These are phyloP conservation scores for Helostoma temminkii DNA, from an alignment of 2,797 vertebrate genomes.

Conservation along the genomic window DNA sequence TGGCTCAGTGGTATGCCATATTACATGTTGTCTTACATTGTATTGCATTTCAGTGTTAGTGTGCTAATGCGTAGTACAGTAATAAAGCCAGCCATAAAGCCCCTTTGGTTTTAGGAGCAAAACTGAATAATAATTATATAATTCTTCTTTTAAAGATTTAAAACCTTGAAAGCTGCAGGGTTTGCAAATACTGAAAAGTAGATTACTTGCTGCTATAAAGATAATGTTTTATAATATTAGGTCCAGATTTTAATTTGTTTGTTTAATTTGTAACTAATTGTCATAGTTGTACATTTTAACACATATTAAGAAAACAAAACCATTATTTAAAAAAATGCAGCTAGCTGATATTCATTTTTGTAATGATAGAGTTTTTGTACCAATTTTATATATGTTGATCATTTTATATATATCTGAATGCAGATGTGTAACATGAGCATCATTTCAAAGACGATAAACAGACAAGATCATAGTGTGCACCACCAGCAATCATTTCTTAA, in stretches of 20 bases:
- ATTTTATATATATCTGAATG: background rate
- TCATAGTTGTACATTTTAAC: background rate
- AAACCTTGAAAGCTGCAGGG: slow-evolving; percentile 2
- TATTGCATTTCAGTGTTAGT: slow-evolving; percentile 17
- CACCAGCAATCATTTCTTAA: too few relatives aligned
- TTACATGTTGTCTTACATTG: background rate
- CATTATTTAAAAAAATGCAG: slow-evolving; percentile 6
- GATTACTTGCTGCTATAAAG: slow-evolving; percentile 10
- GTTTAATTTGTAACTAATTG: too few relatives aligned
- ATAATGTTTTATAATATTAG: too few relatives aligned
- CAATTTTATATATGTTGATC: slow-evolving; percentile 18
- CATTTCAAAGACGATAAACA: slow-evolving; percentile 7
- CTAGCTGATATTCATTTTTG: background rate
- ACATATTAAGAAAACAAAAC: background rate
- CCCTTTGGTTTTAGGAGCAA: background rate
- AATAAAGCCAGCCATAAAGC: background rate
- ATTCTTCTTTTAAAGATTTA: slow-evolving; percentile 11
- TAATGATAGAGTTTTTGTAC: background rate
- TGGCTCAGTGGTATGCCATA: background rate
- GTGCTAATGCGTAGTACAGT: slow-evolving; percentile 8
- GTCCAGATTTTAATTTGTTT: background rate
- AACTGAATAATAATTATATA: background rate
- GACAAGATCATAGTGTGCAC: background rate
- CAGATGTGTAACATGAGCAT: slow-evolving; percentile 3
- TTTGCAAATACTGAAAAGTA: background rate